phyloP scores from a whole-genome alignment of 2,113 vertebrate species.

The Petromus typicus region DNA sequence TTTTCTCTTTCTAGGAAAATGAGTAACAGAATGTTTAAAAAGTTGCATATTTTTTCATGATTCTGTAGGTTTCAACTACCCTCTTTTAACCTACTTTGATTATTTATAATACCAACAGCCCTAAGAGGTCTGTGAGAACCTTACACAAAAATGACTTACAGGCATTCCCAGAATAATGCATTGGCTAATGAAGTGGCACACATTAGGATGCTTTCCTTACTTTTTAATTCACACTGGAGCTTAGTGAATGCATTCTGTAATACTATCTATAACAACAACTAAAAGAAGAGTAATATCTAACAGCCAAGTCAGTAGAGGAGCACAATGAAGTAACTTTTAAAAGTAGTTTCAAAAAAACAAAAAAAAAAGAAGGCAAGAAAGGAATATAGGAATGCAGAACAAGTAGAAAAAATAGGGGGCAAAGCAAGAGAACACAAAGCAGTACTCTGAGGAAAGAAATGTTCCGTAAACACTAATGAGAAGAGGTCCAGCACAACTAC shows the following conservation, averaged over 20 bases:
- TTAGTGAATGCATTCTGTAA: neutral
- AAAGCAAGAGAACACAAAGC: neutral
- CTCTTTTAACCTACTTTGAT: neutral
- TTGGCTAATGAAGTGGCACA: neutral
- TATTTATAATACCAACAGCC: neutral
- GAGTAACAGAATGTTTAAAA: neutral
- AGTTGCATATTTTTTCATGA: neutral
- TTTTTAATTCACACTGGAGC: neutral
- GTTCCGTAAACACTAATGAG: too few species aligned
- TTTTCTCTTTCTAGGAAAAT: neutral
- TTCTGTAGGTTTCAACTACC: neutral
- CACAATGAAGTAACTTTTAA: neutral
- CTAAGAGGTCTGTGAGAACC: neutral
- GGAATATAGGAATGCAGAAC: neutral
- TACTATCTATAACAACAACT: neutral
- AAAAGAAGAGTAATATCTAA: neutral
- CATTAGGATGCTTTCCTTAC: neutral
- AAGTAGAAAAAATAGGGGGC: neutral
- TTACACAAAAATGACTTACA: neutral
- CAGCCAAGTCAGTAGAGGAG: neutral
- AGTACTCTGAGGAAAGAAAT: neutral
- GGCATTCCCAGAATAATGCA: neutral
- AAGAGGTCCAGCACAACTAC: neutral
- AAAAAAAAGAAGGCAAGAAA: neutral
- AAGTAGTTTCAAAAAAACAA: neutral